Base-by-base conservation (phyloP, 1,140 invertebrate species). In the Leptinotarsa defecta region DNA sequence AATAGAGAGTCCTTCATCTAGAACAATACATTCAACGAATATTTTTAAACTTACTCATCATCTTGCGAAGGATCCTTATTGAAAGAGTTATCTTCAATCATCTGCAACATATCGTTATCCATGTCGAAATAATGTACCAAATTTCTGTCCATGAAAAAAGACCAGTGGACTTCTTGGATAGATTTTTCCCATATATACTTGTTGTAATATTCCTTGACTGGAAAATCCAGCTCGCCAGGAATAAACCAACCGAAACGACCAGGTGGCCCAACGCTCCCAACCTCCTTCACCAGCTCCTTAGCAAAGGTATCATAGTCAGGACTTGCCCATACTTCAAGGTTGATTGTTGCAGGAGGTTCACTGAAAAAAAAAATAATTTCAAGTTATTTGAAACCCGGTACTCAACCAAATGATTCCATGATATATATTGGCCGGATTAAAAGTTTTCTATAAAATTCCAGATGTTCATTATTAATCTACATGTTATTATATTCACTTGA, bases 231-330 rank as follows among this genome's bases (percentile, higher is more conserved):
- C 75, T 84, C 76, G 73, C 81, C 78, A 0, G 90, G 91, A 62
- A 93, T 88, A 80, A 91, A 94, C 92, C 93, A 94, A 5, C 92
- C 91, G 82, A 92, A 92, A 72, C 92, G 90, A 61, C 91, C 92
- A 2, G 89, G 87, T 6, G 89, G 87, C 6, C 89, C 88, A 22
- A 92, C 83, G 62, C 86, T 88, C 11, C 92, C 92, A 78, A 87
- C 87, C 79, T 92, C 89, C 62, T 89, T 87, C 3, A 92, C 85
- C 4, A 87, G 74, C 62, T 86, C 83, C 70, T 81, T 76, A 73
- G 83, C 79, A 78, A 87, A 24, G 22, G 86, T 87, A 75, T 91
- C 89, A 68, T 89, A 85, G 49, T 90, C 88, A 0, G 91, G 88
- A 3, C 88, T 86, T 57, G 92, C 86, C 90, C 91, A 93, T 1